A percentile compares a stretch with the other conserved stretches of the same genome.
These are phyloP conservation scores for Branchinecta lynchi DNA, from an alignment of 1,140 invertebrate species.

Conservation along the genomic window DNA sequence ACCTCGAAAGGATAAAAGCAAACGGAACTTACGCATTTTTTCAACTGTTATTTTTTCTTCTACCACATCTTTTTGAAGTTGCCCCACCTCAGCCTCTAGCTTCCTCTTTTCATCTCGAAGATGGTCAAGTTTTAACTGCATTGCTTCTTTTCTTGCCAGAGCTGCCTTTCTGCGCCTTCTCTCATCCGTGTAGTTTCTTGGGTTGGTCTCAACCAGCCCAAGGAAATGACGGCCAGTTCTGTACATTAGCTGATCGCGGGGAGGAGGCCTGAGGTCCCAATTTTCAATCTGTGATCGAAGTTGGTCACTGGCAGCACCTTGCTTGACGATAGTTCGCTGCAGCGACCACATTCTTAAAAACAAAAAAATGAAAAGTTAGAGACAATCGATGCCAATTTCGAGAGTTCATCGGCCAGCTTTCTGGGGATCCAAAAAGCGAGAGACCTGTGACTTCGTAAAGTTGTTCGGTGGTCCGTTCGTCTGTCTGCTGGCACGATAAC, in stretches of 20 bases:
- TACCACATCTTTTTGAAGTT: not conserved
- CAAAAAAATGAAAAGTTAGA: not conserved
- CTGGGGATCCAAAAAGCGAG: not conserved
- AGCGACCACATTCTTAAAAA: not conserved
- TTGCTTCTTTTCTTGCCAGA: not conserved
- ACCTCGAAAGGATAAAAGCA: not conserved
- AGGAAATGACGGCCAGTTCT: constrained; percentile 5
- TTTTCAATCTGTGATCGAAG: not conserved
- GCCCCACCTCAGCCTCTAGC: not conserved
- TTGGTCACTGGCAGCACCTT: not conserved
- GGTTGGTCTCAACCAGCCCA: not conserved
- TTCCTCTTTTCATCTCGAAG: not conserved
- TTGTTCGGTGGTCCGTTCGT: not conserved
- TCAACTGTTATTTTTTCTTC: not conserved
- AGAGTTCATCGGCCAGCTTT: not conserved
- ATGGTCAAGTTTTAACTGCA: not conserved
- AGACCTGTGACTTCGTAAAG: not conserved
- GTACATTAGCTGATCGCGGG: not conserved
- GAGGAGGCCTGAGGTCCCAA: not conserved
- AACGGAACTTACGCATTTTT: not conserved
- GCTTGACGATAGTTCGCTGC: not conserved
- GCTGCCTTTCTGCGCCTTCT: not conserved
- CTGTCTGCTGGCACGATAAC: not conserved
- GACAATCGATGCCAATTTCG: not conserved
- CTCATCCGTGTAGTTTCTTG: not conserved